Evolutionary conservation across 1,140 invertebrate genomes (phyloP), one percentile per base, ranked within the genome.

Genomic region (Caenorhabditis remanei): DNA sequence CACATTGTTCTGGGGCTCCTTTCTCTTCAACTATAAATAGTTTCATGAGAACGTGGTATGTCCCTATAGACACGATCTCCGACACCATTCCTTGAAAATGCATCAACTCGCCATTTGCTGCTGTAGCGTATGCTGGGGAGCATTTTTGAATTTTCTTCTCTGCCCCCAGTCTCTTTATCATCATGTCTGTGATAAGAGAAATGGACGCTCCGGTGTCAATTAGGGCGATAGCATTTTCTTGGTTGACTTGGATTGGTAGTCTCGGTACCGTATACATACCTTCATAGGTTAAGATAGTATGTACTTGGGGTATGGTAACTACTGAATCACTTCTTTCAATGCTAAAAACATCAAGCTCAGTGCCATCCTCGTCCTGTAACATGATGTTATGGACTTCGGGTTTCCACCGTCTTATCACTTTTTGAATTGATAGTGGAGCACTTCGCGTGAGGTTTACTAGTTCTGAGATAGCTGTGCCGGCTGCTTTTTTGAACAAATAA

Each of bases 361-460:
- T 32, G 7, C 3, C 24, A 40, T 14, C 58, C 6, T 63, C 58
- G 4, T 63, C 58, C 8, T 32, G 6, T 7, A 63, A n/a, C n/a
- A 63, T 32, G 8, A 63, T 63, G 58, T 63, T 63, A 32, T 63
- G 14, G 58, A 63, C 21, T 63, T 63, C 58, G 24, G 58, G 58
- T 24, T 32, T 24, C 58, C n/a, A 32, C 8, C 58, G 5, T 9
- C 21, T 63, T 5, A 63, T 63, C 14, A 63, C 4, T 9, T 24
- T 6, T 24, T 32, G 58, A 11, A 63, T 11, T 1, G 21, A 32
- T 63, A 21, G 58, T 63, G 58, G 58, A 9, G 58, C 58, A 9
- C 24, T 24, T 0, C 21, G 24, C 9, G 58, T 32, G 7, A 63
- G 8, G 24, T 63, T 32, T 0, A 14, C 58, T 2, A 63, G 13